Evolutionary conservation across 2,113 vertebrate genomes (phyloP), one percentile per base, ranked within the genome.

Genomic region (Lamprologus speciosus): DNA sequence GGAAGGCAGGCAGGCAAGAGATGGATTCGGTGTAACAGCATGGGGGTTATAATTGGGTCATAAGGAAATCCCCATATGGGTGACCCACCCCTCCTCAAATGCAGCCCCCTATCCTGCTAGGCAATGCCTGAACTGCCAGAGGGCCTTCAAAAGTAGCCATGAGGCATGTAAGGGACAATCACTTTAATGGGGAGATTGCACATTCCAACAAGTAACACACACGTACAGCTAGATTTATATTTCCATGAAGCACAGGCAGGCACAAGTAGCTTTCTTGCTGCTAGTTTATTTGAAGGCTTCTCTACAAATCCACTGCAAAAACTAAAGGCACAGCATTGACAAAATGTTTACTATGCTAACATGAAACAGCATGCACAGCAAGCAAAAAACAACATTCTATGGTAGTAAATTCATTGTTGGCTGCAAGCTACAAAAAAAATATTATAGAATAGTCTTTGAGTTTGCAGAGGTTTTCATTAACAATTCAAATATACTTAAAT

Each of bases 11-110:
- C 80, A 42, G 65, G 86, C 84, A 31, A 85, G 60, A 68, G 87
- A 91, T 85, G 83, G 83, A 28, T 90, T 87, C 80, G 68, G 65
- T 82, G 84, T 57, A 75, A 87, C 88, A 91, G 84, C 68, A 60
- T 42, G 51, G 82, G 83, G 85, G 68, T 81, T 86, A 90, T 81
- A 94, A 95, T 73, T 94, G 93, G 94, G 95, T 95, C 93, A 92
- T 31, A 86, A 90, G 91, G 92, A 94, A 95, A 93, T 90, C 91
- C 95, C 94, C 91, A 91, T 88, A 94, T 94, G 92, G 93, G 88
- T 21, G 21, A 88, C 81, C 87, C 80, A 79, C 58, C 47, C 86
- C 85, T 82, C 58, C 47, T 35, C n/a, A 42, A 13, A 19, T 23
- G 35, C 40, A 33, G 45, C 42, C 14, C 31, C 23, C 42, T 26